phyloP scores from a whole-genome alignment of 2,888 invertebrate species.

The Conops quadrifasciatus region DNA sequence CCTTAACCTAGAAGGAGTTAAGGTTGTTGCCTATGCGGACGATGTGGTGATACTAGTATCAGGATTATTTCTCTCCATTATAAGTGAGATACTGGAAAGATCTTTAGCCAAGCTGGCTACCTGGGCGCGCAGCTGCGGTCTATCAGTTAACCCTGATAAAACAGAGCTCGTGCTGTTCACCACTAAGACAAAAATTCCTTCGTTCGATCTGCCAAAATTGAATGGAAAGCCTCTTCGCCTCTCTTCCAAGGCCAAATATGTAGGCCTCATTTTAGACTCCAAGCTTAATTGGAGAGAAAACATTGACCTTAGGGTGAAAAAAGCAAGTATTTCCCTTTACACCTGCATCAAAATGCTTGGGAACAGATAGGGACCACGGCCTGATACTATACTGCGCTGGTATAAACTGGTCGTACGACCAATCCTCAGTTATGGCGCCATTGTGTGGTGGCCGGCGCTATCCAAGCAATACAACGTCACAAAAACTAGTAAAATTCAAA shows the following conservation, averaged over 20 bases:
- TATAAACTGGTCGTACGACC: not conserved
- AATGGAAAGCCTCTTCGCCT: not conserved
- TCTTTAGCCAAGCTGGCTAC: not conserved
- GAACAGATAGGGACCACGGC: not conserved
- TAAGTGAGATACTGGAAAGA: not conserved
- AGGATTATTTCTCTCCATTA: not conserved
- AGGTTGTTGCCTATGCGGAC: constrained; percentile 3
- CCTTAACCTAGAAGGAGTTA: not conserved
- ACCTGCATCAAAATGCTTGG: not conserved
- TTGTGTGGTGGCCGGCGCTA: not conserved
- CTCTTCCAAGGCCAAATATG: not conserved
- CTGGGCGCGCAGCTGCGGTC: not conserved
- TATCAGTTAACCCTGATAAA: not conserved
- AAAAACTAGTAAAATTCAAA: not conserved
- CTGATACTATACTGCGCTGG: no score
- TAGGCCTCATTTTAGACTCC: not conserved
- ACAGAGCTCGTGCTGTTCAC: constrained; percentile 17
- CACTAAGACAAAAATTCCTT: not conserved
- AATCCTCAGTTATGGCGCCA: not conserved
- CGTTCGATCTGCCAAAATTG: not conserved
- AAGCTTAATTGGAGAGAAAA: constrained; percentile 14
- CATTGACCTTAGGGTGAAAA: not conserved
- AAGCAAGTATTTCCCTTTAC: constrained; percentile 1
- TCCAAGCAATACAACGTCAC: no score
- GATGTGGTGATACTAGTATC: not conserved